Base-by-base conservation (phyloP, 1,140 invertebrate species). In the Hyposmocoma kahamanoa region DNA sequence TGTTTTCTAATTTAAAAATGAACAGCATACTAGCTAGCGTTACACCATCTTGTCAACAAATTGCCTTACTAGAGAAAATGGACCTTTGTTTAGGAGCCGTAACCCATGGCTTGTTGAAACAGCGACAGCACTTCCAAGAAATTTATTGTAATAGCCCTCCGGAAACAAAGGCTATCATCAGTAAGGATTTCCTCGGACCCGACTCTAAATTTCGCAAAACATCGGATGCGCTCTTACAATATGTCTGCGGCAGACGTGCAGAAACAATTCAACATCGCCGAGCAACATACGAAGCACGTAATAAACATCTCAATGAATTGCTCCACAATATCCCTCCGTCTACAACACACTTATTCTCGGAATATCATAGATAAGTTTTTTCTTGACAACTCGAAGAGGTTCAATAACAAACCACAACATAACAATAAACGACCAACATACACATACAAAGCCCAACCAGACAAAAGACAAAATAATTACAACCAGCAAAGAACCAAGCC, bases 361-460 rank as follows among this genome's bases (percentile, higher is more conserved):
- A 28, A 28, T 11, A 6, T 43, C 13, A 22, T 24, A 24, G 17
- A 38, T 1, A 47, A 47, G 34, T 26, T 47, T 47, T 47, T 47
- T 47, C 45, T 34, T n/a, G n/a, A n/a, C n/a, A n/a, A n/a, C n/a
- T n/a, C n/a, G 20, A 9, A n/a, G n/a, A n/a, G n/a, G n/a, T n/a
- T n/a, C n/a, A n/a, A n/a, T n/a, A n/a, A n/a, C n/a, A n/a, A n/a
- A n/a, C n/a, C n/a, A n/a, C n/a, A n/a, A n/a, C n/a, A n/a, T n/a
- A n/a, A n/a, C n/a, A n/a, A n/a, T n/a, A n/a, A n/a, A n/a, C n/a
- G n/a, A n/a, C n/a, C n/a, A n/a, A n/a, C n/a, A n/a, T n/a, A n/a
- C n/a, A n/a, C n/a, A n/a, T n/a, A n/a, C n/a, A n/a, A n/a, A n/a
- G n/a, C n/a, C n/a, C n/a, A n/a, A n/a, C n/a, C n/a, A n/a, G n/a